Evolutionary conservation across 2,113 vertebrate genomes (phyloP), one percentile per base, ranked within the genome.

Genomic region (Chunga burmeisteri): DNA sequence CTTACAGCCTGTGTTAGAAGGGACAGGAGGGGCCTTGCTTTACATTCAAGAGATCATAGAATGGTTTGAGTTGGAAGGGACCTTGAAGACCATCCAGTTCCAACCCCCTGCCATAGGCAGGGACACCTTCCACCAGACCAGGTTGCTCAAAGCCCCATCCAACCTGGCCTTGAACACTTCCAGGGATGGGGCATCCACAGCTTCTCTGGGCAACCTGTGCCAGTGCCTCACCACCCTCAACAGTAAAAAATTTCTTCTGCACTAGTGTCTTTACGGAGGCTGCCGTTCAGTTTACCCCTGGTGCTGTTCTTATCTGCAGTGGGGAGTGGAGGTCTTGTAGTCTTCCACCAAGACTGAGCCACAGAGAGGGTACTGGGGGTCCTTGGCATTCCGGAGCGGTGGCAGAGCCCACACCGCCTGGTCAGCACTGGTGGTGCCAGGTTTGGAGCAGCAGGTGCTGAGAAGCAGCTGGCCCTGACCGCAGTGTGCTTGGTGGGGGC

Each of bases 361-460:
- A 22, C 50, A 42, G n/a, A 55, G 55, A 34, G 16, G 30, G 13
- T 13, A 4, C 36, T n/a, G 58, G 19, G 16, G 19, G 19, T 38
- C 42, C 12, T 44, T 3, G 7, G 18, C 3, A 5, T 21, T 61
- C 20, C 13, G 40, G 40, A n/a, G 22, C 1, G 1, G 27, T 10
- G 14, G 67, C 21, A 52, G 17, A 49, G 67, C 27, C 47, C 7
- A 1, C 0, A 0, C 59, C 70, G 29, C n/a, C 18, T 3, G 0
- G 0, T 3, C 27, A 2, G 32, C 10, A 6, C 1, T 16, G 19
- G 3, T 4, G 10, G 10, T 6, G 53, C 40, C 36, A 4, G 23
- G 1, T 11, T 13, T 12, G 70, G 50, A 32, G 50, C 27, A 55
- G 49, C 5, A 21, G 40, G 5, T 4, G 34, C 20, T 6, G 22